A percentile compares a stretch with the other conserved stretches of the same genome.
Conservation (phyloP, 2,888 invertebrate genomes). For the Portevinia maculata region DNA sequence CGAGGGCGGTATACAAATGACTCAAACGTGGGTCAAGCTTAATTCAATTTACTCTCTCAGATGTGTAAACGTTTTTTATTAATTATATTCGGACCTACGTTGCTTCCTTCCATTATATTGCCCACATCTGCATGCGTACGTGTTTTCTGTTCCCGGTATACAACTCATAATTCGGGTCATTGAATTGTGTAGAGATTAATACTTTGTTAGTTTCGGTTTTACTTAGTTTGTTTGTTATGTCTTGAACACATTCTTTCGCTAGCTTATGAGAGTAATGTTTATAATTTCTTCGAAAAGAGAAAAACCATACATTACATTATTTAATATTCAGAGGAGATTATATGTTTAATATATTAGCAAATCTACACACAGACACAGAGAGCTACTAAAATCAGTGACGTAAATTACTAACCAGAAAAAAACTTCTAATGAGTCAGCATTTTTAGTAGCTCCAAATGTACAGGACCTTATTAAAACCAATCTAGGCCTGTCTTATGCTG, state of each 20-base stretch:
- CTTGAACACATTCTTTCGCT: conserved; percentile 1
- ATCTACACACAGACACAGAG: too few relatives aligned
- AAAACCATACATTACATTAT: too few relatives aligned
- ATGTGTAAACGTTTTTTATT: background rate
- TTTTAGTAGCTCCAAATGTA: too few relatives aligned
- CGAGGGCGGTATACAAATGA: conserved; percentile 29
- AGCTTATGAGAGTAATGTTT: background rate
- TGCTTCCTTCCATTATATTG: background rate
- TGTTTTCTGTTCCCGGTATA: background rate
- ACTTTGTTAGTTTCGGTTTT: conserved; percentile 18
- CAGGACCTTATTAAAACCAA: too few relatives aligned
- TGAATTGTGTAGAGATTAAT: conserved; percentile 35
- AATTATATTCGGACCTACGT: conserved; percentile 1
- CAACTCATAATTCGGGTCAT: conserved; percentile 27
- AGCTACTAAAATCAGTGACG: too few relatives aligned
- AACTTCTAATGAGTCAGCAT: too few relatives aligned
- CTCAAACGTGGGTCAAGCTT: conserved; percentile 58
- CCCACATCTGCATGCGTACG: background rate
- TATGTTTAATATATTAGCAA: too few relatives aligned
- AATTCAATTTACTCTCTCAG: conserved; percentile 54
- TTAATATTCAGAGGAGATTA: too few relatives aligned
- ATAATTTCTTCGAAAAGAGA: too few relatives aligned
- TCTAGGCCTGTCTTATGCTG: too few relatives aligned
- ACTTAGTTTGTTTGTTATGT: conserved; percentile 14
- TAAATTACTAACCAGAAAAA: too few relatives aligned